Conservation (phyloP, 2,888 invertebrate genomes). For the Leucozona laternaria region DNA sequence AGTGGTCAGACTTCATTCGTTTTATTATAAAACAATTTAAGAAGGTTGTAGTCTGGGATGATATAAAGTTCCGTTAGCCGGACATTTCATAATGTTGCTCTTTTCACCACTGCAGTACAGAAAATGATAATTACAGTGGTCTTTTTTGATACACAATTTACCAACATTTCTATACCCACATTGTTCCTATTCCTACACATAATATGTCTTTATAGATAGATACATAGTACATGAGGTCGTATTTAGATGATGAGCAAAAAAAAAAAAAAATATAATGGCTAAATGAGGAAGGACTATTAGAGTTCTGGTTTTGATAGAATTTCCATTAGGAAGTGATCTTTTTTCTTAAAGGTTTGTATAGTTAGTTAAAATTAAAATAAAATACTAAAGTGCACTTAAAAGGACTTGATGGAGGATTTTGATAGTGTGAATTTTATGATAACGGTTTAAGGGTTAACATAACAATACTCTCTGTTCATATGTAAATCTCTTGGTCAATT, state of each 20-base stretch:
- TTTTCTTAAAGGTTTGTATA: background rate
- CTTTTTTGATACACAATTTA: slow-evolving; percentile 3
- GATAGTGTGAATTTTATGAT: background rate
- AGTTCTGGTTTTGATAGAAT: slow-evolving; percentile 5
- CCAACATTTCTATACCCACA: background rate
- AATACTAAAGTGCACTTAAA: background rate
- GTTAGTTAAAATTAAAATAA: background rate
- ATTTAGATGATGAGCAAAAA: background rate
- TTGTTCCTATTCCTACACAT: background rate
- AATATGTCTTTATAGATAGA: background rate
- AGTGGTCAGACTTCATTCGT: slow-evolving; percentile 55
- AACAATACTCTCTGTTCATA: background rate
- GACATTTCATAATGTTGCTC: slow-evolving; percentile 47
- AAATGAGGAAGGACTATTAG: background rate
- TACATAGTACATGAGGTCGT: background rate
- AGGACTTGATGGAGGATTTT: background rate
- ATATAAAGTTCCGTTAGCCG: slow-evolving; percentile 26
- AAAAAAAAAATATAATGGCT: background rate
- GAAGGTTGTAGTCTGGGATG: slow-evolving; percentile 36
- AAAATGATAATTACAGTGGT: slow-evolving; percentile 50
- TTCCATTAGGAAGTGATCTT: background rate
- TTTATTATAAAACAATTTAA: slow-evolving; percentile 33
- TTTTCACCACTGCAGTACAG: slow-evolving; percentile 48
- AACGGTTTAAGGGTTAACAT: background rate
- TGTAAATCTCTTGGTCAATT: background rate